These are phyloP conservation scores for Chelonia mydas DNA, from an alignment of 2,797 vertebrate genomes.

Conservation along the genomic window DNA sequence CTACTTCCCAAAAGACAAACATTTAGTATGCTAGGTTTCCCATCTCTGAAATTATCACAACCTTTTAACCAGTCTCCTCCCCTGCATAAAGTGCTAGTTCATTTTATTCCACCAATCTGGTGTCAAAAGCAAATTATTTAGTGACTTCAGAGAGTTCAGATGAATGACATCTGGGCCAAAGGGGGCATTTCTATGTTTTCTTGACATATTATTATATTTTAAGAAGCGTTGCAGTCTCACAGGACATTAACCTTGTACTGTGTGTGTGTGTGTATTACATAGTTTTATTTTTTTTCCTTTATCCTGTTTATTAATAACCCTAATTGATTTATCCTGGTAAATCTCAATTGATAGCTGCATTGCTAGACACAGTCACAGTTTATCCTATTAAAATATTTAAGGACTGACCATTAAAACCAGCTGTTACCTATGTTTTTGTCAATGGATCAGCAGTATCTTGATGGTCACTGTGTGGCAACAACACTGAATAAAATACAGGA, in stretches of 20 bases:
- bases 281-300: neutral
- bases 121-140: neutral
- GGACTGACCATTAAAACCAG: neutral
- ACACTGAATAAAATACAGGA: neutral
- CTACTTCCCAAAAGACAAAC: neutral
- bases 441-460: neutral
- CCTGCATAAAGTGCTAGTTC: rapidly evolving
- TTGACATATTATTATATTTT: neutral
- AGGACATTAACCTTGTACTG: neutral
- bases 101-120: neutral
- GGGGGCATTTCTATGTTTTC: neutral
- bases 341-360: neutral
- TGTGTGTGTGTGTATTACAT: neutral
- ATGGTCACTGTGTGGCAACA: neutral
- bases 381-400: neutral
- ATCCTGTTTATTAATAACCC: neutral
- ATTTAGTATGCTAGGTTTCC: rapidly evolving
- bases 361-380: neutral
- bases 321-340: neutral
- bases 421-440: neutral
- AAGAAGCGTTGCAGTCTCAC: neutral
- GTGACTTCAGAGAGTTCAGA: neutral
- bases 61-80: neutral
- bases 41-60: neutral
- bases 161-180: neutral